A percentile compares a stretch with the other conserved stretches of the same genome.
Evolutionary conservation across 2,797 vertebrate genomes (phyloP).

Genomic region (Lepilemur ruficaudatus): DNA sequence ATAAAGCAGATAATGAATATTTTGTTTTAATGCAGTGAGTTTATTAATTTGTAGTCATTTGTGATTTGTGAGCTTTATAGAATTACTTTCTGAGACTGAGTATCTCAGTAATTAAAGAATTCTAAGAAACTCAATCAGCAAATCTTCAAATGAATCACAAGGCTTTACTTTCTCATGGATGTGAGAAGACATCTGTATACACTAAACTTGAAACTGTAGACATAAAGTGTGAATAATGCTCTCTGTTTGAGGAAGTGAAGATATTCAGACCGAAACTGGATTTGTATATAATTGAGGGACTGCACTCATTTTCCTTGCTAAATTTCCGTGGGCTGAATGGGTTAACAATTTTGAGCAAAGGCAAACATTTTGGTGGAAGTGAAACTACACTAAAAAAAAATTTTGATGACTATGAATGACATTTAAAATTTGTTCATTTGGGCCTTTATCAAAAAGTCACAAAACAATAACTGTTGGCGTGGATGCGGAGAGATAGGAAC

Average conservation of each 20-base stretch:
- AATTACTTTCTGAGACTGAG: neutral
- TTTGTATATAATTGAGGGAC: conserved; percentile 23
- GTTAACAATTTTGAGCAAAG: conserved; percentile 35
- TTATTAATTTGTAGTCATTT: conserved; percentile 23
- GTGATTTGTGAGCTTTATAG: conserved; percentile 8
- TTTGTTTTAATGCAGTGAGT: conserved; percentile 1
- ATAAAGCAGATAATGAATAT: neutral
- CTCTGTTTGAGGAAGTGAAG: conserved; percentile 45
- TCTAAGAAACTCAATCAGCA: neutral
- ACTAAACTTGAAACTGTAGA: conserved; percentile 51
- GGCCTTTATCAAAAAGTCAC: too few species aligned
- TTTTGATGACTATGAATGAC: neutral
- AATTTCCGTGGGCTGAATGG: neutral
- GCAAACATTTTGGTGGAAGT: conserved; percentile 2
- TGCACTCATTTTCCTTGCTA: neutral
- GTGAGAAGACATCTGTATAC: conserved; percentile 10
- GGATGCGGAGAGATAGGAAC: too few species aligned
- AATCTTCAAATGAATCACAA: conserved; percentile 32
- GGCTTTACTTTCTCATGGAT: conserved; percentile 16
- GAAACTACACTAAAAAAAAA: neutral
- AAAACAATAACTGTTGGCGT: too few species aligned
- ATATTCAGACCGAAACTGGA: neutral
- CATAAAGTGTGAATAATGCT: neutral
- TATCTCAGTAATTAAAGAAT: conserved; percentile 18
- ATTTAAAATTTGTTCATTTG: neutral